Base-by-base conservation (phyloP, 2,113 vertebrate genomes). In the Carassius carassius region DNA sequence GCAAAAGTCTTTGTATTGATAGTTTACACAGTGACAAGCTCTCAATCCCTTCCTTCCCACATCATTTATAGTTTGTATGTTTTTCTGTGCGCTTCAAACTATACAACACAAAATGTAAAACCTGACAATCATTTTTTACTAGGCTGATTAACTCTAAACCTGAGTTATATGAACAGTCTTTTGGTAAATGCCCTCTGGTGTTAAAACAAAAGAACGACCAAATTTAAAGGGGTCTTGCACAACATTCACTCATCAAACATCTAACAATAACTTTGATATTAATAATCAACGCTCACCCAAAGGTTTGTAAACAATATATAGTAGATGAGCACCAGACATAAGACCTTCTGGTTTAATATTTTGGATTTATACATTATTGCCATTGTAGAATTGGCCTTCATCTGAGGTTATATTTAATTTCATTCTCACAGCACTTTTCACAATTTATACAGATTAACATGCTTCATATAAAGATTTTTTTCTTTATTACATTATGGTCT, bases 1-100 rank as follows among this genome's bases (percentile, higher is more conserved):
- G 3, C 62, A 73, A 44, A 81, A 44, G 29, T 0, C 7, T 88
- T 88, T 89, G 83, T 44, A 84, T 74, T 73, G 86, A 23, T 75
- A 60, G 35, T 91, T 89, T 69, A 44, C 19, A 84, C 7, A 21
- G 17, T 69, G 10, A 54, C n/a, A 54, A 85, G 75, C 54, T 73
- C 35, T 70, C 63, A 69, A 9, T 17, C 19, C 41, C 29, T 44
- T 29, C 11, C 74, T 63, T 56, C 12, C 29, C 62, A 25, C 5
- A 21, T n/a, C 23, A 13, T 41, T 21, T 67, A 37, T n/a, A 70
- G 67, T 41, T 9, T 17, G 4, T 35, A 67, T 70, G 32, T 60
- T 65, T 47, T 14, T 9, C 25, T 83, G n/a, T 16, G 32, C 44
- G 37, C 17, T 35, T 83, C 14, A 84, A 11, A 8, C 37, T 23